A percentile compares a stretch with the other conserved stretches of the same genome.
These are phyloP conservation scores for Mylabris sibirica DNA, from an alignment of 2,888 invertebrate species.

Conservation along the genomic window DNA sequence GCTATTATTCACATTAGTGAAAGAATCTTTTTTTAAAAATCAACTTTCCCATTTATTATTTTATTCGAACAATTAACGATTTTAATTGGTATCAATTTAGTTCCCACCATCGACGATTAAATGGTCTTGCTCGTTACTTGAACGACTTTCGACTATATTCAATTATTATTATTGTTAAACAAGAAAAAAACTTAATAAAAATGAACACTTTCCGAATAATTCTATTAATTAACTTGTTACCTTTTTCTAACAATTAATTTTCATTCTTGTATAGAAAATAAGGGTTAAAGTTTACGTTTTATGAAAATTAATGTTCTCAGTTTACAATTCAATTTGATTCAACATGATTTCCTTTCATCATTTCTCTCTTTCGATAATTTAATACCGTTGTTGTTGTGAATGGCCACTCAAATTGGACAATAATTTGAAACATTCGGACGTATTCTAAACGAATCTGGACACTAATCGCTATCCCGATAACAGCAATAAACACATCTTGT, in stretches of 20 bases:
- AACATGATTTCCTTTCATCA: not conserved
- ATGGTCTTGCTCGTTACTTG: not conserved
- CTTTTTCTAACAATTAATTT: not conserved
- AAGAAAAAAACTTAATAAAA: not conserved
- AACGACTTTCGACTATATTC: not conserved
- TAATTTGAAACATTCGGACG: not conserved
- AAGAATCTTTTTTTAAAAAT: too few relatives aligned
- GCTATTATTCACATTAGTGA: too few relatives aligned
- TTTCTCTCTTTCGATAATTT: not conserved
- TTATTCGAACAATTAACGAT: not conserved
- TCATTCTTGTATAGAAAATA: not conserved
- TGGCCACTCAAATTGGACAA: not conserved
- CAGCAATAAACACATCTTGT: too few relatives aligned
- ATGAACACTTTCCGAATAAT: too few relatives aligned
- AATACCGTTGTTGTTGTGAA: not conserved
- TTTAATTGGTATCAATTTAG: not conserved
- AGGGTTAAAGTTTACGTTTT: not conserved
- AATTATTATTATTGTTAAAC: not conserved
- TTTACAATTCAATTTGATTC: not conserved
- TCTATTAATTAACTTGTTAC: not conserved
- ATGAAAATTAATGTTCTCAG: not conserved
- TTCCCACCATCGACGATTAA: not conserved
- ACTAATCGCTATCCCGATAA: not conserved
- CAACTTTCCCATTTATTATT: not conserved
- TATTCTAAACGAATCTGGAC: not conserved